Conservation (phyloP, 2,888 invertebrate species). For the Hemaris fuciformis region DNA sequence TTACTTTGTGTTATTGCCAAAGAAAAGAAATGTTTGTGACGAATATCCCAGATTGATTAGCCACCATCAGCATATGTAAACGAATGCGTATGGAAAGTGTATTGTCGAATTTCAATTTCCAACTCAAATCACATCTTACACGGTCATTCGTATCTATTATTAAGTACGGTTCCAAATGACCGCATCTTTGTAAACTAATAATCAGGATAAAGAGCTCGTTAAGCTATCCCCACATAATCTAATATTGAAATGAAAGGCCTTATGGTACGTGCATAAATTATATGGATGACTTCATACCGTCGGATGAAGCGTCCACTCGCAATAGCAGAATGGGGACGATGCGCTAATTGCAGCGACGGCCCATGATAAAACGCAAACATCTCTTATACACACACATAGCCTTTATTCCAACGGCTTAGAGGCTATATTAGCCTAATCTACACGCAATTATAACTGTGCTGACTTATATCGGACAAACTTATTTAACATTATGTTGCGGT, state of each 20-base stretch:
- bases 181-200: not conserved
- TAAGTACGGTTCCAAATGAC: not conserved
- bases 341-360: constrained; percentile 41
- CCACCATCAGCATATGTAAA: no score
- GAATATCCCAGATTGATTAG: no score
- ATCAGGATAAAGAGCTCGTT: not conserved
- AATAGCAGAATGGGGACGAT: constrained; percentile 37
- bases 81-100: not conserved
- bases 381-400: not conserved
- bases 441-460: constrained; percentile 21
- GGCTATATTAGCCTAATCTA: constrained; percentile 17
- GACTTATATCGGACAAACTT: constrained; percentile 33
- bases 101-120: not conserved
- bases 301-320: constrained; percentile 25
- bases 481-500: constrained; percentile 17
- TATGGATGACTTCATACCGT: constrained; percentile 18
- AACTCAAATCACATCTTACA: not conserved
- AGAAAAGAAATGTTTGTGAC: no score
- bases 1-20: no score
- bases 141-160: not conserved
- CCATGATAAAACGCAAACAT: constrained; percentile 27
- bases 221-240: not conserved
- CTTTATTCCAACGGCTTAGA: not conserved
- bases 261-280: constrained; percentile 22
- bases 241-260: constrained; percentile 9